Conservation (phyloP, 2,797 vertebrate genomes). For the Allobates femoralis region DNA sequence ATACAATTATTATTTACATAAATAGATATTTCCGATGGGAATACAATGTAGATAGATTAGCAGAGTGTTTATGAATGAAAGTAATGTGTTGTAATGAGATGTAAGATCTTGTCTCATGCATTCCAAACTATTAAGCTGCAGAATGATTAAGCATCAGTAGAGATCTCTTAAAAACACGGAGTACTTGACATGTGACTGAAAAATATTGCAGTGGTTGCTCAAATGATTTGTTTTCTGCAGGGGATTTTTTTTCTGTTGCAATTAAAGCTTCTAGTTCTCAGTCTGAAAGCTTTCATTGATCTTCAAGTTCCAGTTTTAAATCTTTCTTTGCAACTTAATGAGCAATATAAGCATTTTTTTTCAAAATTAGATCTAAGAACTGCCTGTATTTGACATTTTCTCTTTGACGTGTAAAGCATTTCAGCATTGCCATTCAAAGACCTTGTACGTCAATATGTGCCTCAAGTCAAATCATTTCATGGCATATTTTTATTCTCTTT, state of each 20-base stretch:
- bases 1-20: background rate
- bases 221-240: constrained; percentile 55
- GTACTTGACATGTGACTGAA: constrained; percentile 28
- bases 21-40: background rate
- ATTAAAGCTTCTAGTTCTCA: constrained; percentile 52
- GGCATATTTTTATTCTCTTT: constrained; percentile 21
- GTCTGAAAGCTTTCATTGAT: constrained; percentile 60
- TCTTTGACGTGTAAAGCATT: constrained; percentile 55
- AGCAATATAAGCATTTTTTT: constrained; percentile 60
- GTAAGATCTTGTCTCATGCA: background rate
- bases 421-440: constrained; percentile 42
- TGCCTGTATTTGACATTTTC: constrained; percentile 57
- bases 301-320: constrained; percentile 57
- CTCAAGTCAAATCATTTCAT: constrained; percentile 16
- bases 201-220: constrained; percentile 48
- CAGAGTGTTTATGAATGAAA: background rate
- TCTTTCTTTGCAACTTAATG: constrained; percentile 59
- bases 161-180: constrained; percentile 4
- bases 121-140: background rate
- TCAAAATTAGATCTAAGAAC: constrained; percentile 50
- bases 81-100: background rate
- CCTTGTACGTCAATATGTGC: constrained; percentile 47
- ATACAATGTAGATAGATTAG: background rate
- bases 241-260: constrained; percentile 43
- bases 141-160: background rate